Conservation (phyloP, 1,140 invertebrate genomes). For the Pachyrhynchus sulphureomaculatus region DNA sequence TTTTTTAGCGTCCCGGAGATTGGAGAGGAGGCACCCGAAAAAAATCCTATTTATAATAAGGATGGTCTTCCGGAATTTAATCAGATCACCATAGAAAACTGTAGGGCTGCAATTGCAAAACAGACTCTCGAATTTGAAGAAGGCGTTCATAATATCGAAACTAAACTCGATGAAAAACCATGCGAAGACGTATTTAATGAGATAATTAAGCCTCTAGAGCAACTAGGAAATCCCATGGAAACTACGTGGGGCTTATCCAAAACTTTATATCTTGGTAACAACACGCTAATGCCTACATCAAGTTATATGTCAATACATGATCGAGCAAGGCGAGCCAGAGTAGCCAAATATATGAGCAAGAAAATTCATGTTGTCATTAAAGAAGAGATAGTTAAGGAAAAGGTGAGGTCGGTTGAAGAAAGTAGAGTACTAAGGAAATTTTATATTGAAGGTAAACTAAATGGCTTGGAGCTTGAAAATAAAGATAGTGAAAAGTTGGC, state of each 20-base stretch:
- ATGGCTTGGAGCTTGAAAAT: conserved; percentile 64
- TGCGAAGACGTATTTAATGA: conserved; percentile 67
- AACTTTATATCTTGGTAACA: conserved; percentile 77
- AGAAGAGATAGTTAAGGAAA: conserved; percentile 56
- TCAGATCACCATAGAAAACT: conserved; percentile 78
- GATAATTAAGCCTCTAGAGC: conserved; percentile 78
- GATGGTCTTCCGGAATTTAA: conserved; percentile 78
- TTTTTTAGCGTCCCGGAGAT: conserved; percentile 84
- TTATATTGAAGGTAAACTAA: conserved; percentile 76
- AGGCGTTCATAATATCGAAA: conserved; percentile 65
- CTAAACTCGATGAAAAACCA: conserved; percentile 54
- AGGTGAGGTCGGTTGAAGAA: conserved; percentile 63
- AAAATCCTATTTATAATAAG: conserved; percentile 71
- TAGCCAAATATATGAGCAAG: conserved; percentile 65
- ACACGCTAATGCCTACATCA: conserved; percentile 74
- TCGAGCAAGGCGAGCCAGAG: conserved; percentile 64
- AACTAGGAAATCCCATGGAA: conserved; percentile 69
- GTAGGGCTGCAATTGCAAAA: conserved; percentile 77
- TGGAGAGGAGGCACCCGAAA: conserved; percentile 73
- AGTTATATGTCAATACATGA: conserved; percentile 74
- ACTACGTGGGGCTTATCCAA: conserved; percentile 86
- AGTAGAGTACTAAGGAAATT: conserved; percentile 74
- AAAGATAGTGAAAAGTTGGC: conserved; percentile 54
- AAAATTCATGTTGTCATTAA: conserved; percentile 69
- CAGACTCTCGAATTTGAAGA: conserved; percentile 82